Evolutionary conservation across 2,797 vertebrate genomes (phyloP).

Genomic region (Odontamblyopus rebecca): DNA sequence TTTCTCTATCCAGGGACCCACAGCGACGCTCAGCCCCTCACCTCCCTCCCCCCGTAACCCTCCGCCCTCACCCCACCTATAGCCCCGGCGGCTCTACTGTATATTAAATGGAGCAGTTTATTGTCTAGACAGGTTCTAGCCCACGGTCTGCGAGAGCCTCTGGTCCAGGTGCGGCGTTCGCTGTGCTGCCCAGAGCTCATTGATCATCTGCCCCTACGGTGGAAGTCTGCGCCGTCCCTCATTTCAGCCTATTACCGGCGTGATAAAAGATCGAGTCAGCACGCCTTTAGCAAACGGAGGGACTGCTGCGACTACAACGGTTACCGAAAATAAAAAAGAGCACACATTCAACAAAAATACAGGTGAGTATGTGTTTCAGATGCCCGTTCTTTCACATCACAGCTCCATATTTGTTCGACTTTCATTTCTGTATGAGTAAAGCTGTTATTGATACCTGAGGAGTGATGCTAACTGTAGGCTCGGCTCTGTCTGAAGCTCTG

Average conservation of each 20-base stretch:
- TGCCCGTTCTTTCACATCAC: background rate
- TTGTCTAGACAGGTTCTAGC: slow-evolving; percentile 57
- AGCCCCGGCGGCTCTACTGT: slow-evolving; percentile 30
- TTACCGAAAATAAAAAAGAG: background rate
- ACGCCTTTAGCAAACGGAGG: slow-evolving; percentile 5
- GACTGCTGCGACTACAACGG: background rate
- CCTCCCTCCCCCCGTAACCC: background rate
- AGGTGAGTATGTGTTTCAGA: background rate
- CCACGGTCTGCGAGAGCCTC: slow-evolving; percentile 22
- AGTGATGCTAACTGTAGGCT: too few species aligned
- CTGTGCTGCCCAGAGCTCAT: slow-evolving; percentile 35
- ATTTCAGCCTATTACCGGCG: slow-evolving; percentile 15
- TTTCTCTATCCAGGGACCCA: slow-evolving; percentile 34
- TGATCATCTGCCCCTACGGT: slow-evolving; percentile 48
- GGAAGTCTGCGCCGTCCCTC: slow-evolving; percentile 27
- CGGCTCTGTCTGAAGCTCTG: too few species aligned
- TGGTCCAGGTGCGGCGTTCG: slow-evolving; percentile 39
- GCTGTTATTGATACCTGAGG: too few species aligned
- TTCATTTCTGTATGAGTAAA: too few species aligned
- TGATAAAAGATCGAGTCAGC: slow-evolving; percentile 24
- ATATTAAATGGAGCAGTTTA: slow-evolving; percentile 61
- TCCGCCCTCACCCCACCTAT: background rate
- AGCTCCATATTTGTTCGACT: background rate
- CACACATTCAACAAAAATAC: background rate
- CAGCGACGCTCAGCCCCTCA: slow-evolving; percentile 22